Evolutionary conservation across 2,113 vertebrate species (phyloP).

Genomic region (Stigmatopora argus): DNA sequence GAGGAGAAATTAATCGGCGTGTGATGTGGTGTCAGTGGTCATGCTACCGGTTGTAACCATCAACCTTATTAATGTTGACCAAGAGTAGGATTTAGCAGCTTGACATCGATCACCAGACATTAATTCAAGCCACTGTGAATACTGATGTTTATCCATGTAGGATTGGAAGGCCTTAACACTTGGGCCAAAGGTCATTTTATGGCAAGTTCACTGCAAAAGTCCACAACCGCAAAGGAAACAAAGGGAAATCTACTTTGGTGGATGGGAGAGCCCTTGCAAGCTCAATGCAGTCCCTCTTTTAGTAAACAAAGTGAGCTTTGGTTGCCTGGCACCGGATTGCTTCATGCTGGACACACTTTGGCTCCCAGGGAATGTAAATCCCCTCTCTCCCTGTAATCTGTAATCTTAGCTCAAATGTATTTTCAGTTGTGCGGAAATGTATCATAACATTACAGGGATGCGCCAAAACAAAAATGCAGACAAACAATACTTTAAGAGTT

Average conservation of each 20-base stretch:
- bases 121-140: slow-evolving; percentile 35
- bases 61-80: slow-evolving; percentile 34
- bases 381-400: slow-evolving; percentile 37
- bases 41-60: slow-evolving; percentile 24
- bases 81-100: slow-evolving; percentile 37
- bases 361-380: slow-evolving; percentile 38
- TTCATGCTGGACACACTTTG: slow-evolving; percentile 26
- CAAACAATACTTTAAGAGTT: neutral
- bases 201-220: slow-evolving; percentile 29
- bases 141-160: slow-evolving; percentile 44
- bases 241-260: slow-evolving; percentile 22
- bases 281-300: slow-evolving; percentile 15
- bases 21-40: slow-evolving; percentile 1
- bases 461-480: neutral
- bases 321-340: slow-evolving; percentile 27
- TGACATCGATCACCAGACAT: slow-evolving; percentile 49
- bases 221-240: slow-evolving; percentile 21
- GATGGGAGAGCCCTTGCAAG: slow-evolving; percentile 9
- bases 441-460: slow-evolving; percentile 10
- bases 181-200: slow-evolving; percentile 52
- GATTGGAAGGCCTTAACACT: slow-evolving; percentile 53
- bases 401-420: slow-evolving; percentile 31
- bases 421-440: slow-evolving; percentile 16
- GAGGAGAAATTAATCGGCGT: neutral
- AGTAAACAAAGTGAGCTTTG: slow-evolving; percentile 14